Base-by-base conservation (phyloP, 2,797 vertebrate species). In the Centroberyx gerrardi region DNA sequence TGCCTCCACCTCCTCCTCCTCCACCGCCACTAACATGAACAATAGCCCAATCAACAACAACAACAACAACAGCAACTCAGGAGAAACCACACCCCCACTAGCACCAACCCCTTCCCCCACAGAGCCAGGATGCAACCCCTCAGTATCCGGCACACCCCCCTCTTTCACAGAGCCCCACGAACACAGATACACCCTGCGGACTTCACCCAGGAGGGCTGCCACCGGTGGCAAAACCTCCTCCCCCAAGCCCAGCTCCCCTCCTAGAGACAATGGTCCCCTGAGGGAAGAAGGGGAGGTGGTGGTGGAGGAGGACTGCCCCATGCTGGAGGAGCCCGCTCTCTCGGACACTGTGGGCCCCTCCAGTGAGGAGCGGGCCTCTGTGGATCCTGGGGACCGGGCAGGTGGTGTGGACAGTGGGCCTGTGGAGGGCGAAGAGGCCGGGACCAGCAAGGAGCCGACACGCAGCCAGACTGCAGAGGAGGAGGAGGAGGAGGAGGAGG, bases 161-260 rank as follows among this genome's bases (percentile, higher is more conserved):
- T 96, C 96, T 86, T 87, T 97, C 78, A 95, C 94, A 5, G 98
- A 99, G 92, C 97, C 97, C 87, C 96, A 98, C 78, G 98, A 99
- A 95, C 97, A 99, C 93, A 96, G 98, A 88, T 99, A 99, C 58
- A 97, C 97, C 6, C 92, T 99, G 91, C 96, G 98, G 95, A 98
- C 98, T 93, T 98, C 97, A 74, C 98, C 98, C 52, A 94, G 97
- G 88, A 97, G 96, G 91, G 95, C 95, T 3, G 92, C 93, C 78
- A 94, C 94, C 68, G 83, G 88, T 60, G 90, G 92, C 81, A 96
- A 95, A 93, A 90, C 93, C 69, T 96, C 96, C 90, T 96, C 96
- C 84, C 92, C 95, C 80, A 97, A 97, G 94, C 95, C 89, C 82
- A 90, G 85, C 86, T 98, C 97, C 90, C 96, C 96, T 63, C 96